These are phyloP conservation scores for Cheilosia scutellata DNA, from an alignment of 2,888 invertebrate species.

Conservation along the genomic window DNA sequence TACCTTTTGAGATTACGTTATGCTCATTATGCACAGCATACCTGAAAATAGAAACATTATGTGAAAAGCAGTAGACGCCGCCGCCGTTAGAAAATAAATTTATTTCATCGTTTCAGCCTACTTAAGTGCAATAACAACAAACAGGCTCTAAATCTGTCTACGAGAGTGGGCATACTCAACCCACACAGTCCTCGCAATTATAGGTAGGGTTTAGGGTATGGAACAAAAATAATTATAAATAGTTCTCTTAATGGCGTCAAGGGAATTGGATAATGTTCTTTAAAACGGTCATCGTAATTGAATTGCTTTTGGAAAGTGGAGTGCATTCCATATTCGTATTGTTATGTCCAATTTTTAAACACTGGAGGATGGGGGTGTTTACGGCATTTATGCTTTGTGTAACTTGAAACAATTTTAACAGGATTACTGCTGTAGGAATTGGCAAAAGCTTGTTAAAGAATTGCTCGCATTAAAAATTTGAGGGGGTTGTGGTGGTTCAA, in stretches of 20 bases:
- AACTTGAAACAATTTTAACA: constrained; percentile 24
- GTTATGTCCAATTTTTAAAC: not conserved
- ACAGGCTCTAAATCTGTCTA: no score
- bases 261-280: constrained; percentile 3
- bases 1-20: no score
- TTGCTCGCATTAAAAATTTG: not conserved
- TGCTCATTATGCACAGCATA: no score
- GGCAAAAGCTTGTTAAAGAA: not conserved
- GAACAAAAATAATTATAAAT: not conserved
- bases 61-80: no score
- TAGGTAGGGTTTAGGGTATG: not conserved
- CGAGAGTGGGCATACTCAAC: no score
- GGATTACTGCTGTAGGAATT: constrained; percentile 28
- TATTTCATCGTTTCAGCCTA: no score
- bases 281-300: not conserved
- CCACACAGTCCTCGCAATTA: no score
- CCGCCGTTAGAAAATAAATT: no score
- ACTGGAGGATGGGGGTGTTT: no score
- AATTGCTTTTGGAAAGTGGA: not conserved
- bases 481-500: not conserved
- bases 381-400: not conserved
- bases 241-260: not conserved
- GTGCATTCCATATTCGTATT: not conserved
- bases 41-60: no score
- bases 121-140: no score